Conservation (phyloP, 2,888 invertebrate genomes). For the Euzetes globulus region DNA sequence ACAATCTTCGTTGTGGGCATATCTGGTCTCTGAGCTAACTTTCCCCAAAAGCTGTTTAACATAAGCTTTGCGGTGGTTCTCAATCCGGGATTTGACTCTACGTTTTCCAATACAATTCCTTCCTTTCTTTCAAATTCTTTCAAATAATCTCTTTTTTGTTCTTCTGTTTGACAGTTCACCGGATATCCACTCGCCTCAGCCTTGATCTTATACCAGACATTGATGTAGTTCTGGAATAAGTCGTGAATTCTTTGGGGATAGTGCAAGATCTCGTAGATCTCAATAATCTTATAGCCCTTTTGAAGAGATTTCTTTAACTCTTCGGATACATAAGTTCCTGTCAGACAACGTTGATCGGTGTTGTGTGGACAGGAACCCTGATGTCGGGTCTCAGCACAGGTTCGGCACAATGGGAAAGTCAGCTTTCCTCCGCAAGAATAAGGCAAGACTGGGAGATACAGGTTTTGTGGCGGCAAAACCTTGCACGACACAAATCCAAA, state of each 20-base stretch:
- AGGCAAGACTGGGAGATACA: slow-evolving; percentile 41
- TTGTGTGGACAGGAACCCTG: too few species aligned
- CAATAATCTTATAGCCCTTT: slow-evolving; percentile 42
- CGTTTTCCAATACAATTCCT: neutral
- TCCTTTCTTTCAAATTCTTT: slow-evolving; percentile 36
- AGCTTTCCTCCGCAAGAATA: slow-evolving; percentile 40
- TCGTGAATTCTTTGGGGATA: slow-evolving; percentile 40
- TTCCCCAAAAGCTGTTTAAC: neutral
- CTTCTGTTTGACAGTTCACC: slow-evolving; percentile 40
- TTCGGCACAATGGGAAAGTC: slow-evolving; percentile 43
- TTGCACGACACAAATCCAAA: slow-evolving; percentile 43
- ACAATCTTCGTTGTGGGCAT: neutral
- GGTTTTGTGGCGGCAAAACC: neutral
- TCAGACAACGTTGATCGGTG: slow-evolving; percentile 41
- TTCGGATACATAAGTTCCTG: slow-evolving; percentile 43
- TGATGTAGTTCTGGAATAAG: slow-evolving; percentile 43
- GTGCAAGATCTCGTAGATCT: slow-evolving; percentile 43
- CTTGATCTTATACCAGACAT: slow-evolving; percentile 43
- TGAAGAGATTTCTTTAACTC: slow-evolving; percentile 43
- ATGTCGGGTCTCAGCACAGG: slow-evolving; percentile 42
- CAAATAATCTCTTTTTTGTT: slow-evolving; percentile 40
- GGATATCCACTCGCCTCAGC: slow-evolving; percentile 44
- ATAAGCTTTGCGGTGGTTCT: neutral
- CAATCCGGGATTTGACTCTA: neutral
- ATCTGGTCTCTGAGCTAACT: neutral